Percentiles rank a stretch among this genome's conserved stretches.
Conservation (phyloP, 2,888 invertebrate genomes). For the Cylindroiulus punctatus region DNA sequence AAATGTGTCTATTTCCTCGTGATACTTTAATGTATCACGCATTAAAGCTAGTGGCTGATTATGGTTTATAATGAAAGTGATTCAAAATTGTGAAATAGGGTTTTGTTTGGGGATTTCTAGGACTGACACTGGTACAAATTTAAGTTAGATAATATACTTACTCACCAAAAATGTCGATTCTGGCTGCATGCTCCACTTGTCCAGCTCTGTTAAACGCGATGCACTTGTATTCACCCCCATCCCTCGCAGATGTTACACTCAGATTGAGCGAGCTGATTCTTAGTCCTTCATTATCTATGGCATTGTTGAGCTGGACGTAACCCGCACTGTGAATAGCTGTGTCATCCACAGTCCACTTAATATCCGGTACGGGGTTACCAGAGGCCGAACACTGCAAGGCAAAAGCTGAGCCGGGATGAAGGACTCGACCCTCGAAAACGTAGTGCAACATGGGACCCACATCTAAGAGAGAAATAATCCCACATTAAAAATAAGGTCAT, state of each 20-base stretch:
- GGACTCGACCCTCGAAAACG: slow-evolving; percentile 87
- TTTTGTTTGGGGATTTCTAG: background rate
- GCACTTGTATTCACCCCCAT: slow-evolving; percentile 56
- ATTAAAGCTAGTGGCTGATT: too few relatives aligned
- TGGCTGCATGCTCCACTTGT: slow-evolving; percentile 36
- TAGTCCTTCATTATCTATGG: slow-evolving; percentile 53
- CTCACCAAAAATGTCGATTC: slow-evolving; percentile 55
- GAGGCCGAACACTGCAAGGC: slow-evolving; percentile 92
- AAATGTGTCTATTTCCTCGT: too few relatives aligned
- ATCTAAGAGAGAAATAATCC: slow-evolving; percentile 54
- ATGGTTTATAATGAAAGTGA: too few relatives aligned
- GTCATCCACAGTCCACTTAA: slow-evolving; percentile 89
- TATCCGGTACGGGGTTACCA: slow-evolving; percentile 93
- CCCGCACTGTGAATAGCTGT: background rate
- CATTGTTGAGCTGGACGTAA: slow-evolving; percentile 37
- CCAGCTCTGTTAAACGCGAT: slow-evolving; percentile 52
- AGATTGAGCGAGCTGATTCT: slow-evolving; percentile 54
- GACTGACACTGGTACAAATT: background rate
- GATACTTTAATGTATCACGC: too few relatives aligned
- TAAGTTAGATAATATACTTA: slow-evolving; percentile 27
- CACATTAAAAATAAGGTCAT: background rate
- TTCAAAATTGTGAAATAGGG: too few relatives aligned
- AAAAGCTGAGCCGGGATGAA: slow-evolving; percentile 88
- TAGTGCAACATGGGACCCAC: slow-evolving; percentile 69
- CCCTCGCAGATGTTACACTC: slow-evolving; percentile 49